Base-by-base conservation (phyloP, 2,797 vertebrate species). In the Tenualosa thibaudeaui region DNA sequence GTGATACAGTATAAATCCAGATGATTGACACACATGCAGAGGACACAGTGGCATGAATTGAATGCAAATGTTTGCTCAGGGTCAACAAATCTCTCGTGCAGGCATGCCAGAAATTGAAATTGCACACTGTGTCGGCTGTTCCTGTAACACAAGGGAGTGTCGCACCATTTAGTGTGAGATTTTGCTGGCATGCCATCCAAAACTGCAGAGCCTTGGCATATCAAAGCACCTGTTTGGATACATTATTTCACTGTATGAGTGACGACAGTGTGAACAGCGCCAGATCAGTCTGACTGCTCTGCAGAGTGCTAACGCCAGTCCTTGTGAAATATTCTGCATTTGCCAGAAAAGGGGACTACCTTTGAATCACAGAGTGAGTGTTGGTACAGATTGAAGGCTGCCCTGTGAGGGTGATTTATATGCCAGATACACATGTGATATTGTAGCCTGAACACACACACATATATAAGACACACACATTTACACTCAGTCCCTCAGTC, bases 61-160 rank as follows among this genome's bases (percentile, higher is more conserved):
- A 78, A 78, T 78, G 71, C 71, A 78, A 78, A 78, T 46, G 46
- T 78, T 78, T 78, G 71, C 17, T 19, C 71, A 22, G 71, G 71
- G 40, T 78, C 71, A 40, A 78, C 71, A 78, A 46, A 78, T 78
- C 71, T 78, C 37, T 46, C 1, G 71, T 78, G 71, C 71, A 17
- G 40, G 71, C 71, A 46, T 78, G 13, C 37, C 71, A 46, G 71
- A 78, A 22, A 78, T 78, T 78, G 71, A 78, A 78, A 78, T 78
- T 78, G 71, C 71, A 78, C 7, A 17, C 71, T 22, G 17, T 8
- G 17, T 6, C 40, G 37, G 71, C 15, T 43, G 71, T 40, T 46
- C 5, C 0, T 17, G 43, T 22, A 46, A 78, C 37, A 56, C 5
- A 9, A 46, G 40, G 71, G 37, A 46, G 71, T 22, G 71, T 22